Evolutionary conservation across 2,888 invertebrate species (phyloP), one percentile per base, ranked within the genome.

Genomic region (Melipona bicolor): DNA sequence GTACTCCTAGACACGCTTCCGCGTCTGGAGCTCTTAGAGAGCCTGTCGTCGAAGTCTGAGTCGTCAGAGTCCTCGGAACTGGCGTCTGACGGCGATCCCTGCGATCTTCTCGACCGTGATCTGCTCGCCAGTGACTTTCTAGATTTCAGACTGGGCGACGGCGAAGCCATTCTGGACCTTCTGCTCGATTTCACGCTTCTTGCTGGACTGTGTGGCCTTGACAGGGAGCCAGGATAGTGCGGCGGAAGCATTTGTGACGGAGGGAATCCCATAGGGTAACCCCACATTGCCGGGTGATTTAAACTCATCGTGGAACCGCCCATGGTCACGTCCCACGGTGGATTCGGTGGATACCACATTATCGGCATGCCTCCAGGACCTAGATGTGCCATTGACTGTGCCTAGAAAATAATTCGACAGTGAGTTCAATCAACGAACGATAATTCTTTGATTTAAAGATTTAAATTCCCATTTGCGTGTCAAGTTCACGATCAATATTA

Each of bases 351-450:
- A 43, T 94, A 94, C 94, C 94, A 95, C 93, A 96, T 95, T 67
- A 95, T 92, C 4, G 95, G 95, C 91, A 95, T 94, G 32, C 95
- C 95, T 9, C 94, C 93, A 0, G 92, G 81, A 0, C 94, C 91
- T 13, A 97, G 92, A 73, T 97, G 97, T 0, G 97, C 97, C 95
- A 97, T 95, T 0, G 97, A 97, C 90, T 97, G 97, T 0, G 97
- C 96, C 97, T 97, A 91, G 0, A 19, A 54, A 15, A 9, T 15
- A 61, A 24, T 27, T 24, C 24, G 6, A 15, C 4, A 6, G 24
- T 17, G n/a, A 56, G 4, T n/a, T n/a, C n/a, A n/a, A n/a, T 15
- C 0, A 43, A 43, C 9, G 9, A 43, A 43, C 9, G 9, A 9
- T 43, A 43, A n/a, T 15, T 15, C 24, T 59, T 59, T 5, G 13